Conservation (phyloP, 2,888 invertebrate genomes). For the Corbicula japonica region DNA sequence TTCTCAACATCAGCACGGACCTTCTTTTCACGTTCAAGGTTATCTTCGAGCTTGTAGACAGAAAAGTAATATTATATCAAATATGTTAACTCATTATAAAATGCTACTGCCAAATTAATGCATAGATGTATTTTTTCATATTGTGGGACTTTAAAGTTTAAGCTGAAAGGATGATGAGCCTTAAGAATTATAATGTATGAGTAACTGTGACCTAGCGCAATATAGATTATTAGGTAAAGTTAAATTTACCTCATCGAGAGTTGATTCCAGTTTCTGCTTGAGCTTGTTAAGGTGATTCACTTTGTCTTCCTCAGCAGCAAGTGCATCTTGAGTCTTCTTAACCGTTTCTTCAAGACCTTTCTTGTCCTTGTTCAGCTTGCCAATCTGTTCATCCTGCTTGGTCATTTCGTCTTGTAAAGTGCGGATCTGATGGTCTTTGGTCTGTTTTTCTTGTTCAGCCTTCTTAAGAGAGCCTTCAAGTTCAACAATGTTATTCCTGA, state of each 20-base stretch:
- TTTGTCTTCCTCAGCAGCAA: conserved; percentile 97
- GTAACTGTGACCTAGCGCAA: too few relatives aligned
- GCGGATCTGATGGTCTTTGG: conserved; percentile 98
- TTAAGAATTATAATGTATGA: too few relatives aligned
- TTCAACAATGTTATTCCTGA: conserved; percentile 99
- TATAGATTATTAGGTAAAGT: too few relatives aligned
- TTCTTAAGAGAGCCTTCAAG: conserved; percentile 93
- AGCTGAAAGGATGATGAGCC: too few relatives aligned
- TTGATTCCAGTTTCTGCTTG: conserved; percentile 98
- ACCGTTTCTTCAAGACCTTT: conserved; percentile 95
- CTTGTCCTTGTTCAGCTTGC: conserved; percentile 99
- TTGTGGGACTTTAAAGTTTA: too few relatives aligned
- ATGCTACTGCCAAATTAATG: too few relatives aligned
- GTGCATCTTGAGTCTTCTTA: conserved; percentile 86
- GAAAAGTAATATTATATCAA: too few relatives aligned
- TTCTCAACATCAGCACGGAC: conserved; percentile 99
- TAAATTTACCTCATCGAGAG: conserved; percentile 95
- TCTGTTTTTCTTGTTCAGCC: conserved; percentile 46
- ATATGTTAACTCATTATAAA: too few relatives aligned
- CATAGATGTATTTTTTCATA: too few relatives aligned
- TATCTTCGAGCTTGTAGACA: conserved; percentile 92
- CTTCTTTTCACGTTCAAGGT: conserved; percentile 99
- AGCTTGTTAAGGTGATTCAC: conserved; percentile 99
- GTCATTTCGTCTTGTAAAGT: conserved; percentile 96
- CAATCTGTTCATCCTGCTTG: conserved; percentile 99